These are phyloP conservation scores for Cetonia aurata DNA, from an alignment of 2,888 invertebrate species.

Conservation along the genomic window DNA sequence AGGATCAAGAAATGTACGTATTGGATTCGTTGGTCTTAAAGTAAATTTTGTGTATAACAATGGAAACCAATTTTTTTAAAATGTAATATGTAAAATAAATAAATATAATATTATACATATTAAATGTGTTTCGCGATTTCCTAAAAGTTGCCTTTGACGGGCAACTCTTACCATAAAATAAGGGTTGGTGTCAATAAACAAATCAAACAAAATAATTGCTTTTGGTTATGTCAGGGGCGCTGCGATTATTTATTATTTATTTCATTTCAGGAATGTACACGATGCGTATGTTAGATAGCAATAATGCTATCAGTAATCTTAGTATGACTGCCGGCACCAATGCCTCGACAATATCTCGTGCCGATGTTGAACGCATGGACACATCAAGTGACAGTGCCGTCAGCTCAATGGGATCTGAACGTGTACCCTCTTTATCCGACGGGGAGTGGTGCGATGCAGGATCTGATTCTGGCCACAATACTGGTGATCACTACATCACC, in stretches of 20 bases:
- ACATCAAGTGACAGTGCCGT: conserved; percentile 93
- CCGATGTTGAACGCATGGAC: conserved; percentile 79
- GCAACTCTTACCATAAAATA: no score
- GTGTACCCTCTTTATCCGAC: conserved; percentile 89
- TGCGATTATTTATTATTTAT: background rate
- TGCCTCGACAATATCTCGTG: conserved; percentile 59
- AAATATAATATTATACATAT: no score
- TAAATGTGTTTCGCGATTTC: no score
- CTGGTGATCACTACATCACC: conserved; percentile 75
- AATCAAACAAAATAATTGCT: no score
- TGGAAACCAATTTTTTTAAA: no score
- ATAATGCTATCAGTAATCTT: conserved; percentile 55
- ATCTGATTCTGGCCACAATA: conserved; percentile 82
- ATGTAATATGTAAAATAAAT: no score
- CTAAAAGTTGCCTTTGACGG: no score
- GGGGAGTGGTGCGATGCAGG: conserved; percentile 92
- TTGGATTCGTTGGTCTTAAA: no score
- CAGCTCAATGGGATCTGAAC: conserved; percentile 92
- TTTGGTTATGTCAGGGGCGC: no score
- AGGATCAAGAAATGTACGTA: no score
- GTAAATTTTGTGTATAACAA: no score
- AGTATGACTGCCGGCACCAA: conserved; percentile 62
- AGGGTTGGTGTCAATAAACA: no score
- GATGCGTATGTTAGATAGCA: conserved; percentile 85
- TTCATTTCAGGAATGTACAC: conserved; percentile 82